Evolutionary conservation across 2,113 vertebrate genomes (phyloP).

Genomic region (Solenodon paradoxus): DNA sequence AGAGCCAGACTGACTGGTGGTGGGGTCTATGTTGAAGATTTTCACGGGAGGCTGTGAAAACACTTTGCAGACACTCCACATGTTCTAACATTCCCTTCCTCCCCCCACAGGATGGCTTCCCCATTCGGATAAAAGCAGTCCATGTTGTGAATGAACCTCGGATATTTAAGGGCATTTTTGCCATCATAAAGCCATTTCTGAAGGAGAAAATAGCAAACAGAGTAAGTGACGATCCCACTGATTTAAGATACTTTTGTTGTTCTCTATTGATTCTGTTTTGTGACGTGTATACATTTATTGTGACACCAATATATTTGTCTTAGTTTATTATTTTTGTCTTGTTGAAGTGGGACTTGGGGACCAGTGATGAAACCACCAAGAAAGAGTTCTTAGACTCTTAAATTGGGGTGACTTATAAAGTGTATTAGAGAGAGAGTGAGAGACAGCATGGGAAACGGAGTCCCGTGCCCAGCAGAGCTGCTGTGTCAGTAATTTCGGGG

Average conservation of each 20-base stretch:
- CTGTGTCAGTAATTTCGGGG: too few relatives aligned
- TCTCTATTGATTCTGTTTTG: background rate
- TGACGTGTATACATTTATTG: background rate
- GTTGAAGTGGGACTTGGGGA: too few relatives aligned
- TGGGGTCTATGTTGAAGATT: background rate
- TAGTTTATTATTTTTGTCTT: background rate
- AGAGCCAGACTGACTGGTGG: background rate
- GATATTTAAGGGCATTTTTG: conserved; percentile 99
- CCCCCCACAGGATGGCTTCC: conserved; percentile 93
- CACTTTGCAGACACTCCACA: background rate
- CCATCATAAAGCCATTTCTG: conserved; percentile 98
- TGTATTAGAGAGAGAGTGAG: too few relatives aligned
- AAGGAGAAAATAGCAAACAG: conserved; percentile 99
- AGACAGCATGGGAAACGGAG: too few relatives aligned
- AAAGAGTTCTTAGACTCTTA: too few relatives aligned
- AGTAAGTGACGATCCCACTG: conserved; percentile 83
- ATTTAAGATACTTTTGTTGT: background rate
- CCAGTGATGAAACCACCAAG: too few relatives aligned
- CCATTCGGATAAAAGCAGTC: conserved; percentile 98
- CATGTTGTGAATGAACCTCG: conserved; percentile 97
- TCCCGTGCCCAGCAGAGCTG: too few relatives aligned
- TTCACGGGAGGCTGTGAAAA: background rate
- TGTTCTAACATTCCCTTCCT: conserved; percentile 58
- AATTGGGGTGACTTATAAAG: too few relatives aligned
- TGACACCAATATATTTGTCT: background rate